Base-by-base conservation (phyloP, 2,113 vertebrate genomes). In the Marmota flaviventris region DNA sequence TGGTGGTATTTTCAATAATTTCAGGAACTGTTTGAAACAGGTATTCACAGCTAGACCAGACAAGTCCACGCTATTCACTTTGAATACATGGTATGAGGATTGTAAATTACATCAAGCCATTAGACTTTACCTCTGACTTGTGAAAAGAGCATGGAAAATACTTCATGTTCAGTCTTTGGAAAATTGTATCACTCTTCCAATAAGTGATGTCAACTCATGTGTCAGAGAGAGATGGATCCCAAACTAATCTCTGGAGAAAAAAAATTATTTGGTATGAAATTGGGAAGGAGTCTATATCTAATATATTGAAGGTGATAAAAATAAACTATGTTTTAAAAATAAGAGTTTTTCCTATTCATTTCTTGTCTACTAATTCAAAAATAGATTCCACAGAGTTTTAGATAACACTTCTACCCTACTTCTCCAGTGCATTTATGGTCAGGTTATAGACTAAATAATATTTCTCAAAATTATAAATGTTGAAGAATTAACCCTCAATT, bases 91-190 rank as follows among this genome's bases (percentile, higher is more conserved):
- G 37, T 53, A 84, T 58, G 20, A 56, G 29, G n/a, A 61, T 16
- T 86, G 45, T 42, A 82, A 93, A 56, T 85, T 83, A 82, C 37
- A 87, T n/a, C 8, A 25, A 84, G 32, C 16, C 82, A 89, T 86
- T 93, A 63, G 78, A 39, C 34, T 92, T 91, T 87, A 78, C 84
- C 94, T 97, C 45, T 78, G 53, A 82, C 61, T 75, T 96, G 67
- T 97, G 56, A 85, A 85, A 85, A 88, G 16, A 27, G 48, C 77
- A 69, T 42, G 14, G 17, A 88, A 73, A 93, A 92, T 32, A 42
- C 45, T 88, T 93, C 48, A 51, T 39, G 61, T 45, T 83, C 48
- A 34, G 0, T 77, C 14, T 86, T n/a, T 67, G 45, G 16, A 87
- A 85, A 69, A 56, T 37, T 5, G 1, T 25, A 37, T 75, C 16